Base-by-base conservation (phyloP, 2,113 vertebrate genomes). In the Heterocephalus glaber region DNA sequence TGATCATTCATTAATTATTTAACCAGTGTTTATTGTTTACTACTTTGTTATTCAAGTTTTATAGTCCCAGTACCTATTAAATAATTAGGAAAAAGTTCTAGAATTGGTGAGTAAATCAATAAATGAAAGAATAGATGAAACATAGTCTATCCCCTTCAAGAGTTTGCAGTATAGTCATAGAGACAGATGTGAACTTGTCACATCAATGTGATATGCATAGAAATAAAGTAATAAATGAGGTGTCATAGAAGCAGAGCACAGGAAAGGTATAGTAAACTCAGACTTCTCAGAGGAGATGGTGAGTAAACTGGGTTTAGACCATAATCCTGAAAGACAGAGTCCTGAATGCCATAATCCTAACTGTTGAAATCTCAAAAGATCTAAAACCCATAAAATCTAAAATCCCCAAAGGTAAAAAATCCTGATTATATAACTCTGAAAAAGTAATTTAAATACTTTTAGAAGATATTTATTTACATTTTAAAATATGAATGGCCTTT, bases 21-120 rank as follows among this genome's bases (percentile, higher is more conserved):
- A 90, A 76, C 24, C n/a, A 65, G 3, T n/a, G 13, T 84, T 95
- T 72, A 58, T 60, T 70, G 3, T 52, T 82, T 79, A n/a, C 47
- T 92, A 70, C 56, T 61, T 82, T 92, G 47, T 66, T 28, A 20
- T 66, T 94, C 90, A 72, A 80, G 47, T 93, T 70, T 56, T 74
- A 89, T 86, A 77, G 60, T 82, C n/a, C 35, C 20, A 77, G 54
- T 85, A 28, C 22, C 22, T 35, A 60, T 90, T 60, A 47, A 5
- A 60, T 74, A 96, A 52, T 68, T 54, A 88, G 87, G 7, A 85
- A 96, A 93, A n/a, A 6, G 60, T 61, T 85, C n/a, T 89, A 76
- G 72, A 89, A 26, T 89, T 54, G 52, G 1, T 81, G 88, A 91
- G 81, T 60, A 56, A 80, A 66, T 89, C 20, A 68, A 11, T 56